Base-by-base conservation (phyloP, 2,113 vertebrate species). In the Lagopus muta region DNA sequence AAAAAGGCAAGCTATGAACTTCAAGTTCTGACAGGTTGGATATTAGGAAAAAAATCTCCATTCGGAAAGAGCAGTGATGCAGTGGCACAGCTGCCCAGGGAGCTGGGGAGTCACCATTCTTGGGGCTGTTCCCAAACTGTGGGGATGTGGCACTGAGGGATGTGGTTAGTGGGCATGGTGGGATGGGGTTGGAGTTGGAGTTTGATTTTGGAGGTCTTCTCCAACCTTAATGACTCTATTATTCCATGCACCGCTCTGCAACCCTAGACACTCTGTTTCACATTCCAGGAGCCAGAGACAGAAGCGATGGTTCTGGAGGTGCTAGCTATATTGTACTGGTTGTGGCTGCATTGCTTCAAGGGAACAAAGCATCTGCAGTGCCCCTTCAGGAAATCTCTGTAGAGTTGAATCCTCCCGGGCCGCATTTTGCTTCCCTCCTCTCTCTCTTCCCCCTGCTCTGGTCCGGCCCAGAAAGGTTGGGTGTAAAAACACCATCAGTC, bases 231-330 rank as follows among this genome's bases (percentile, higher is more conserved):
- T 54, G 52, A 54, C 30, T 30, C 27, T 54, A 10, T 30, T 15
- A 54, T 54, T 54, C 52, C 40, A 11, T 6, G 28, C 54, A 50
- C 32, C 15, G 42, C 64, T 25, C 65, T 8, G 1, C 40, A 7
- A 10, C 32, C 36, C 8, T 16, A 18, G 10, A 12, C 19, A 21
- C 24, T 54, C 77, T 71, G 34, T 52, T 76, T 18, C 0, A 0
- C 11, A 19, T 30, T 48, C 52, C 13, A 13, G 55, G 42, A 47
- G 9, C 32, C 32, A 88, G 30, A 81, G 66, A 17, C 2, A 5
- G n/a, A 40, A n/a, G 21, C 6, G 3, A 13, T 14, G 69, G 17
- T 1, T 8, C 4, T 30, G 24, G 25, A 73, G 18, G 18, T 54
- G 69, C 34, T 0, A 0, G 20, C 25, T 70, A 22, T 43, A 5